These are phyloP conservation scores for Galerucella pusilla DNA, from an alignment of 2,888 invertebrate genomes.

Conservation along the genomic window DNA sequence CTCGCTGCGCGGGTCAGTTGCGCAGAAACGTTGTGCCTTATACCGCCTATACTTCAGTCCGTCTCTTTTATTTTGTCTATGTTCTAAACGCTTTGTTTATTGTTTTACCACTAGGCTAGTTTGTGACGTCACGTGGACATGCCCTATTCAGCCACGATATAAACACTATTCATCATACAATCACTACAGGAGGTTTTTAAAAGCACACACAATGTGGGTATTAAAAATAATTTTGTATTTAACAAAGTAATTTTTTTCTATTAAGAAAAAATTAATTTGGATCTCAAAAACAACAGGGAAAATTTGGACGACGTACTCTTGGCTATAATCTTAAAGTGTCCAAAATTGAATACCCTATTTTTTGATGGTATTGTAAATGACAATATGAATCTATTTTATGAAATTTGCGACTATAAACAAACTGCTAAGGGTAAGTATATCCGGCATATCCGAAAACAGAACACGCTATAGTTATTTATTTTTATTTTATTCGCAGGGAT, in stretches of 20 bases:
- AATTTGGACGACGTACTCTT: slow-evolving; percentile 65
- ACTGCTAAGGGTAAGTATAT: slow-evolving; percentile 38
- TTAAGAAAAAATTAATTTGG: slow-evolving; percentile 64
- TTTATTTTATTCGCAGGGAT: slow-evolving; percentile 36
- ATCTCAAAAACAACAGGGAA: slow-evolving; percentile 65
- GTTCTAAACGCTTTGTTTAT: too few relatives aligned
- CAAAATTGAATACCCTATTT: slow-evolving; percentile 62
- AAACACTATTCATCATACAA: background rate
- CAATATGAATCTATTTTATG: slow-evolving; percentile 63
- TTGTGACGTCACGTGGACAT: too few relatives aligned
- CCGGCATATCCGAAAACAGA: background rate
- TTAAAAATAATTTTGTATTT: too few relatives aligned
- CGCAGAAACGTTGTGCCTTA: too few relatives aligned
- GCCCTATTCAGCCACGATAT: too few relatives aligned
- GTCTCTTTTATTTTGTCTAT: too few relatives aligned
- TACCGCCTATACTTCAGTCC: too few relatives aligned
- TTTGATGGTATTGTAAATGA: slow-evolving; percentile 65
- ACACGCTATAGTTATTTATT: background rate
- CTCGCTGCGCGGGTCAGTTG: too few relatives aligned
- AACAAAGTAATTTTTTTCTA: slow-evolving; percentile 11
- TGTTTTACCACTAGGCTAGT: too few relatives aligned
- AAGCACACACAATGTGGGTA: too few relatives aligned
- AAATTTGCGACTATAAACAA: slow-evolving; percentile 46
- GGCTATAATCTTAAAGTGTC: slow-evolving; percentile 61
- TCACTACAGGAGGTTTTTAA: background rate